Percentiles rank a stretch among this genome's conserved stretches.
Conservation (phyloP, 1,140 invertebrate genomes). For the Lethocerus indicus region DNA sequence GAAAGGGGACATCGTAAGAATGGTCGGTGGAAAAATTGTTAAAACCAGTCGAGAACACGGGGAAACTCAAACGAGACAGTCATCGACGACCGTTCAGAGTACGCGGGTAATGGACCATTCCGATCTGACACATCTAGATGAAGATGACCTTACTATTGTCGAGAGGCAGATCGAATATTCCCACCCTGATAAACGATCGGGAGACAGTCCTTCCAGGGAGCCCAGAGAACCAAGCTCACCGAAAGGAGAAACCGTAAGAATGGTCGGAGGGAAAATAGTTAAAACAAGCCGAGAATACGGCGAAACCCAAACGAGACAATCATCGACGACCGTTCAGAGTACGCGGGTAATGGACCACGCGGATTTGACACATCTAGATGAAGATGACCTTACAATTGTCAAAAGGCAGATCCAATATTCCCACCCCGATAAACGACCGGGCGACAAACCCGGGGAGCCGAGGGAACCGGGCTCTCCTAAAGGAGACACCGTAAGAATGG, state of each 20-base stretch:
- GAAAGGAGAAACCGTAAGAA: too few relatives aligned
- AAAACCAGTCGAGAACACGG: neutral
- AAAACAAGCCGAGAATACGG: too few relatives aligned
- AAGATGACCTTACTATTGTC: too few relatives aligned
- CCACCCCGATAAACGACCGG: too few relatives aligned
- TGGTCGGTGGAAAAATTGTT: conserved; percentile 3
- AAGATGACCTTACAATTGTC: neutral
- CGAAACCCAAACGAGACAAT: too few relatives aligned
- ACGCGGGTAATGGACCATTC: too few relatives aligned
- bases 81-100: neutral
- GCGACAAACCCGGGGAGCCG: too few relatives aligned
- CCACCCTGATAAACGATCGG: neutral
- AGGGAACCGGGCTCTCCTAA: too few relatives aligned
- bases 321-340: neutral
- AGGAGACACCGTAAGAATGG: neutral
- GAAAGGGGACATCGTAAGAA: neutral
- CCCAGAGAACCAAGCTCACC: neutral
- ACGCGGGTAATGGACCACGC: neutral
- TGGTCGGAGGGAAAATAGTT: too few relatives aligned
- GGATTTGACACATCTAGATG: neutral
- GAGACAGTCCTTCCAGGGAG: neutral
- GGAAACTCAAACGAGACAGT: neutral
- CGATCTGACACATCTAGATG: too few relatives aligned
- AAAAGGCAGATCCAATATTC: too few relatives aligned
- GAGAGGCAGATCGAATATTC: too few relatives aligned